These are phyloP conservation scores for Chalcis sispes DNA, from an alignment of 2,888 invertebrate genomes.

Conservation along the genomic window DNA sequence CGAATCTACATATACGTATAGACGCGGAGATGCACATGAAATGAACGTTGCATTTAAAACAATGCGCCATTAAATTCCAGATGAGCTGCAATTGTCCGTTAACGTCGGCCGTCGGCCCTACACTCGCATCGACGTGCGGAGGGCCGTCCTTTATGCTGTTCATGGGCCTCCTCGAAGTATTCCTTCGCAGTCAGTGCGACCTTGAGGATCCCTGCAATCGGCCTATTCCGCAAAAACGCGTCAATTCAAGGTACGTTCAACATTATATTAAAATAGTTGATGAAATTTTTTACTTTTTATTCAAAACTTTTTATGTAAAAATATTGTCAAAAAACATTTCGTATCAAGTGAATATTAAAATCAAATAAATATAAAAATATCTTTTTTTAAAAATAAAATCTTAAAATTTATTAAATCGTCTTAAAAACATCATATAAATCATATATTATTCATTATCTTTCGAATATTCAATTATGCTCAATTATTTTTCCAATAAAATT, in stretches of 20 bases:
- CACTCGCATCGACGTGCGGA: constrained; percentile 89
- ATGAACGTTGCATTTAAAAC: no score
- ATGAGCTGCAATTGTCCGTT: constrained; percentile 87
- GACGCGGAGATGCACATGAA: no score
- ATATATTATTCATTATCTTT: no score
- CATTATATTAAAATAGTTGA: no score
- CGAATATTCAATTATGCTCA: no score
- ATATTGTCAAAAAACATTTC: neutral
- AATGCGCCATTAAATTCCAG: no score
- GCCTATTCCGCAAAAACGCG: constrained; percentile 75
- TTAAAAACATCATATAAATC: no score
- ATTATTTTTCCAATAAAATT: no score
- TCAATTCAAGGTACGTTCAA: constrained; percentile 68
- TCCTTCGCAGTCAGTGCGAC: constrained; percentile 90
- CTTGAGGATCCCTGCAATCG: constrained; percentile 91
- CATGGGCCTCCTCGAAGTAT: constrained; percentile 92
- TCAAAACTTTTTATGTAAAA: neutral
- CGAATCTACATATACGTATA: no score
- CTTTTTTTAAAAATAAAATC: no score
- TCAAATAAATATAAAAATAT: neutral
- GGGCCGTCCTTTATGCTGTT: constrained; percentile 92
- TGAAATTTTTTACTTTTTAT: neutral
- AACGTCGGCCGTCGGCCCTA: constrained; percentile 87
- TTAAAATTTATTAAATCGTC: no score
- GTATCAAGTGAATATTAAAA: neutral